Evolutionary conservation across 2,888 invertebrate genomes (phyloP).

Genomic region (Trissolcus japonicus): DNA sequence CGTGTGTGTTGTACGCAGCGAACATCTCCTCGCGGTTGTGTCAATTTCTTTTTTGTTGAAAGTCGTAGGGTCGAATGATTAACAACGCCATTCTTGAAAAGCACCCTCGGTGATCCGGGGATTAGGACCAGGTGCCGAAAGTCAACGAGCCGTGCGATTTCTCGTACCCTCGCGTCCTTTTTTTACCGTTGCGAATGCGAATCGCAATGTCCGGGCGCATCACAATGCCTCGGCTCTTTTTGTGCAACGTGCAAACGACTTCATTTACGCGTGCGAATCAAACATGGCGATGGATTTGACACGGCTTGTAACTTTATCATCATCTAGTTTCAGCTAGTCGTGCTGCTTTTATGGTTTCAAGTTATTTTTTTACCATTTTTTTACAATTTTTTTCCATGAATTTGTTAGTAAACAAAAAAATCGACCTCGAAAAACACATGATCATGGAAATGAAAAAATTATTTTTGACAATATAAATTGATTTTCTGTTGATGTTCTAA

Average conservation of each 20-base stretch:
- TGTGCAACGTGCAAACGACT: conserved; percentile 51
- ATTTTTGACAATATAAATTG: too few relatives aligned
- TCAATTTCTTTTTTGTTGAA: conserved; percentile 29
- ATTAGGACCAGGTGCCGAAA: conserved; percentile 56
- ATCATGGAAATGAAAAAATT: too few relatives aligned
- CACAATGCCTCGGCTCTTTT: conserved; percentile 13
- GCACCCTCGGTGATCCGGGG: conserved; percentile 47
- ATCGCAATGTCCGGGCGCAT: conserved; percentile 45
- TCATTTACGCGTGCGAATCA: conserved; percentile 37
- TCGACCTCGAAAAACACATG: too few relatives aligned
- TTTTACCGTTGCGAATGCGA: conserved; percentile 35
- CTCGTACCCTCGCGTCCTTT: conserved; percentile 11
- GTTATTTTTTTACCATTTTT: too few relatives aligned
- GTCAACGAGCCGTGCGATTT: conserved; percentile 58
- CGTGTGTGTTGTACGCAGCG: conserved; percentile 27
- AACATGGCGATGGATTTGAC: conserved; percentile 28
- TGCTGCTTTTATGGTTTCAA: too few relatives aligned
- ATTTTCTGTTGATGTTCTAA: too few relatives aligned
- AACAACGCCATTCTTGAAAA: conserved; percentile 36
- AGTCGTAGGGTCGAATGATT: conserved; percentile 45
- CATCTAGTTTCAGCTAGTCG: too few relatives aligned
- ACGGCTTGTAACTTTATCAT: too few relatives aligned
- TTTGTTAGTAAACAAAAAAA: too few relatives aligned
- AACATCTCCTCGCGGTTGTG: conserved; percentile 37
- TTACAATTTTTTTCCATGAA: too few relatives aligned